A percentile compares a stretch with the other conserved stretches of the same genome.
Evolutionary conservation across 2,113 vertebrate species (phyloP).

Genomic region (Cyanoliseus patagonus): DNA sequence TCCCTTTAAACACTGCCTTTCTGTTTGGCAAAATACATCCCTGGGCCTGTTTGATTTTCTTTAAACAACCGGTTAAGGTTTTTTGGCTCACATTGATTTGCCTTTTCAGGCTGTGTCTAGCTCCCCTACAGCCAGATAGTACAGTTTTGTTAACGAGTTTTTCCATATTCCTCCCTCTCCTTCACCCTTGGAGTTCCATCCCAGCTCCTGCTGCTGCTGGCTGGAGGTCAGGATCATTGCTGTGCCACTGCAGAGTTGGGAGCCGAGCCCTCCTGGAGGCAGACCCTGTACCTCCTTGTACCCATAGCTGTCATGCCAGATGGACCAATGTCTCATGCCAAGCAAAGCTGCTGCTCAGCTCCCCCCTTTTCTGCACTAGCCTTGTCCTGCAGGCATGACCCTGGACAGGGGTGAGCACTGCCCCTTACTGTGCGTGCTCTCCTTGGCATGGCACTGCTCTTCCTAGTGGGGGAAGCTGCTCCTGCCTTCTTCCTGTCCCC

Average conservation of each 20-base stretch:
- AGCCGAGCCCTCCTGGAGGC: not conserved
- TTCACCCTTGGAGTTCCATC: not conserved
- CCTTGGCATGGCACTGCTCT: not conserved
- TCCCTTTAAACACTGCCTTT: not conserved
- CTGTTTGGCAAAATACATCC: not conserved
- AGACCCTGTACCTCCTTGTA: not conserved
- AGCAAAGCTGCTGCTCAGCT: not conserved
- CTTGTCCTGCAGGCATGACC: not conserved
- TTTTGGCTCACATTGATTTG: not conserved
- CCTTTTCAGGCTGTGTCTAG: not conserved
- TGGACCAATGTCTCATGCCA: not conserved
- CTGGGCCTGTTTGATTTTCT: not conserved
- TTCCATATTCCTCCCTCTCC: not conserved
- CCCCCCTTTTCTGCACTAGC: rapidly evolving
- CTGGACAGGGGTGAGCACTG: not conserved
- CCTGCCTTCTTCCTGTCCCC: not conserved
- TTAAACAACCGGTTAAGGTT: not conserved
- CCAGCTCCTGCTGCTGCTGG: not conserved
- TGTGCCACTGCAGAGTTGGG: not conserved
- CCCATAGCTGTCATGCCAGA: not conserved
- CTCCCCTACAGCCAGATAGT: not conserved
- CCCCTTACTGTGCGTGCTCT: not conserved
- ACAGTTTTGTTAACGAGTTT: not conserved
- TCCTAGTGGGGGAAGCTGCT: not conserved
- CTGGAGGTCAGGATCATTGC: not conserved